These are phyloP conservation scores for Callopanchax toddi DNA, from an alignment of 2,113 vertebrate genomes.

Conservation along the genomic window DNA sequence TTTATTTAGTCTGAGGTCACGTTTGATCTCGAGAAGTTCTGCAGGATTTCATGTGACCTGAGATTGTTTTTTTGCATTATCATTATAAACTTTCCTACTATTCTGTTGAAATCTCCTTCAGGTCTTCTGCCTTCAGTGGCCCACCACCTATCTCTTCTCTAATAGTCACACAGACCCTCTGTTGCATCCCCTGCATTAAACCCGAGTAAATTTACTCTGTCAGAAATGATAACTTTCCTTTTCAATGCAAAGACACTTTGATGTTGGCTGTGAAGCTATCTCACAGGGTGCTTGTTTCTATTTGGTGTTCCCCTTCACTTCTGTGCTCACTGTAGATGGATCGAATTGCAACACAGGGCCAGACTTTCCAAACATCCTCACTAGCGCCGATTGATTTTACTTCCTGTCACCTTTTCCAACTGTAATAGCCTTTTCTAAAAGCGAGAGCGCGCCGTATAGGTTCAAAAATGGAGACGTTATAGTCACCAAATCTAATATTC, in stretches of 20 bases:
- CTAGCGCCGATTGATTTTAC: constrained; percentile 21
- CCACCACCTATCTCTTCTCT: constrained; percentile 16
- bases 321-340: constrained; percentile 41
- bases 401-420: constrained; percentile 15
- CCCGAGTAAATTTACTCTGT: constrained; percentile 62
- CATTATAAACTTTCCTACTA: too few species aligned
- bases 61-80: too few species aligned
- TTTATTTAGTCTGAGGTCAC: too few species aligned
- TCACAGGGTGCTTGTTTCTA: constrained; percentile 64
- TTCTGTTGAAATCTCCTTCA: constrained; percentile 47
- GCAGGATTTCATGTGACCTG: too few species aligned
- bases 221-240: constrained; percentile 69
- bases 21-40: too few species aligned
- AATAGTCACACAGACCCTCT: constrained; percentile 37
- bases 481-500: constrained; percentile 14
- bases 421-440: constrained; percentile 19
- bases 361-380: constrained; percentile 33
- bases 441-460: not conserved
- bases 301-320: constrained; percentile 64
- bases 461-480: constrained; percentile 14
- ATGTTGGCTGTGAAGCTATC: constrained; percentile 50
- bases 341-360: constrained; percentile 54
- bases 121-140: constrained; percentile 10
- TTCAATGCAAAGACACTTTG: constrained; percentile 52
- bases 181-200: constrained; percentile 34